Base-by-base conservation (phyloP, 2,888 invertebrate species). In the Drosophila flavopinicola region DNA sequence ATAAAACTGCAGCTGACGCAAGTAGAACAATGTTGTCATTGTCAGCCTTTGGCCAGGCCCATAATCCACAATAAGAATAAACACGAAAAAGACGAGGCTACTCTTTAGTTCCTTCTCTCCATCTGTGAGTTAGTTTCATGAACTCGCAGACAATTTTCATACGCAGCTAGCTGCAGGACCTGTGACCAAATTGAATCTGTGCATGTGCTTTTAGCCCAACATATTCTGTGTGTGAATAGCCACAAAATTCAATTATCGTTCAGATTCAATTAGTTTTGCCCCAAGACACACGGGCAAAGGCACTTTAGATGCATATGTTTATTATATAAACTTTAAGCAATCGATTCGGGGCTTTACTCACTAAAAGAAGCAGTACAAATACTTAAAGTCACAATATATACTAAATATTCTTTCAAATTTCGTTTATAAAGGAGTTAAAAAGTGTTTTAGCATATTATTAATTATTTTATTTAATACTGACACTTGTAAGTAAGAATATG, bases 11-110 rank as follows among this genome's bases (percentile, higher is more conserved):
- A 25, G 44, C 48, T 51, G 80, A 78, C 83, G 51, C 56, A 78
- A 78, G 57, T 66, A 63, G 73, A 56, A 78, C 83, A 66, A 54
- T 51, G 68, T 58, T 78, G 68, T 56, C 72, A 58, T 51, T 44
- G 70, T 44, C 64, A 54, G 67, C 30, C 64, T 23, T 45, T 25
- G 45, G 54, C 32, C 37, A 24, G 49, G 11, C 13, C 30, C 44
- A 33, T 25, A 13, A 20, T 41, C 20, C 29, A 30, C 25, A 49
- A 9, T n/a, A 27, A 10, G 7, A 20, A 17, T 11, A 37, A 7
- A 42, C 11, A 4, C 5, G n/a, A n/a, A 38, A 27, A 20, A 27
- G 6, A 29, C 11, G 27, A 11, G 24, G 11, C 33, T 27, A 15
- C 37, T 42, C 17, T 20, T 6, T 9, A n/a, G 11, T 30, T 6